phyloP scores from a whole-genome alignment of 2,113 vertebrate species.

The Machaerirhynchus nigripectus region DNA sequence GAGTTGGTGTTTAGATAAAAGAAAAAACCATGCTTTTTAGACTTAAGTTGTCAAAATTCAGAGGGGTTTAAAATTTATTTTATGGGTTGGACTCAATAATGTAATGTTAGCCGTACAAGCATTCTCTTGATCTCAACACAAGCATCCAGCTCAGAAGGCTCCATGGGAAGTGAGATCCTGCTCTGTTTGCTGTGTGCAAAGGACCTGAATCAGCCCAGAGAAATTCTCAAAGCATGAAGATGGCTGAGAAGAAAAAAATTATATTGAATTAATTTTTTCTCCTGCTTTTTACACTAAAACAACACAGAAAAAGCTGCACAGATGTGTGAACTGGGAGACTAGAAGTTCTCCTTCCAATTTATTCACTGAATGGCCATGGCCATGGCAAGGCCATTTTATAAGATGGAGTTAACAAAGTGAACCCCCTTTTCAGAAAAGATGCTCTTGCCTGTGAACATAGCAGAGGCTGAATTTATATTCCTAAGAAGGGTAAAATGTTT shows the following conservation, averaged over 20 bases:
- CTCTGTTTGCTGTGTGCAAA: not conserved
- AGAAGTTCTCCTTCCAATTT: not conserved
- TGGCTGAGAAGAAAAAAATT: not conserved
- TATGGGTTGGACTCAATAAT: not conserved
- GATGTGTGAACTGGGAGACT: not conserved
- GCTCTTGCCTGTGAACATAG: not conserved
- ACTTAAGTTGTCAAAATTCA: not conserved
- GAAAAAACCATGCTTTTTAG: not conserved
- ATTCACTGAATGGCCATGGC: not conserved
- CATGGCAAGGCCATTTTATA: not conserved
- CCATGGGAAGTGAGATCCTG: not conserved
- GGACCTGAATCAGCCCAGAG: not conserved
- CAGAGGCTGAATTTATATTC: not conserved
- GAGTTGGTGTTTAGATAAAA: not conserved
- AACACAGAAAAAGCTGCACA: not conserved
- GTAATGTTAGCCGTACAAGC: not conserved
- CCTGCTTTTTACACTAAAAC: not conserved
- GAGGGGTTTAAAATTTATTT: not conserved
- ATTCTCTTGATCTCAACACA: not conserved
- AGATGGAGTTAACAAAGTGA: not conserved
- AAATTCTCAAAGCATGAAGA: not conserved
- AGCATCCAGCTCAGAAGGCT: not conserved
- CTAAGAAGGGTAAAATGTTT: not conserved
- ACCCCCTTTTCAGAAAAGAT: not conserved
- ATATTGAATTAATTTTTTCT: not conserved